Conservation (phyloP, 2,888 invertebrate species). For the Apamea crenata region DNA sequence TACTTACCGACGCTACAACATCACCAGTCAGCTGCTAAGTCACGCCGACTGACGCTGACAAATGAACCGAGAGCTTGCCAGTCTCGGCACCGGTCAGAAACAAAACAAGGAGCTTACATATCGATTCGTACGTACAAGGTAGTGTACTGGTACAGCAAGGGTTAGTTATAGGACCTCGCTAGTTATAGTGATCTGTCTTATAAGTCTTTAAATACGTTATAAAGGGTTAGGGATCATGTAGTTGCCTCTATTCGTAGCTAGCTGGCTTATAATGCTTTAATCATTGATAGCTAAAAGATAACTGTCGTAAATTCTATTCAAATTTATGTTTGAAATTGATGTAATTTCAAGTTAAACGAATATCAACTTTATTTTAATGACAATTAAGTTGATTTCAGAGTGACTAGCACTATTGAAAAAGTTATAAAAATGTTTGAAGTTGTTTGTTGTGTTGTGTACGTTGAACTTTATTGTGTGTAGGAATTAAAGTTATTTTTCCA, state of each 20-base stretch:
- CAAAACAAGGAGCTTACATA: constrained; percentile 31
- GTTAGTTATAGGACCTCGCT: no score
- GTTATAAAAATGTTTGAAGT: no score
- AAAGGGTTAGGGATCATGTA: neutral
- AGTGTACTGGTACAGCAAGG: neutral
- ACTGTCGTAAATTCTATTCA: no score
- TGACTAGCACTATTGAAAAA: no score
- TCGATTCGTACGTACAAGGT: constrained; percentile 18
- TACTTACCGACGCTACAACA: constrained; percentile 20
- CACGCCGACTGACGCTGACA: constrained; percentile 66
- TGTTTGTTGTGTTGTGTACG: no score
- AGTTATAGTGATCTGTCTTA: neutral
- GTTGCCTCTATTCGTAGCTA: neutral
- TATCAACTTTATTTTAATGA: no score
- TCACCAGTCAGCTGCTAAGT: constrained; percentile 35
- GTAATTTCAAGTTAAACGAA: no score
- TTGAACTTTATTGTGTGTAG: no score
- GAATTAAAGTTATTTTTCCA: no score
- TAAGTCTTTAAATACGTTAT: neutral
- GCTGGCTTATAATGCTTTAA: neutral
- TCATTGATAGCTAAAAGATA: neutral
- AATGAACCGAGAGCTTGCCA: constrained; percentile 61
- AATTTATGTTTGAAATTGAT: no score
- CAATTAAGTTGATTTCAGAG: no score
- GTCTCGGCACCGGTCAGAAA: constrained; percentile 41